Conservation (phyloP, 1,140 invertebrate species). For the Aphaenogaster ashmeadi region DNA sequence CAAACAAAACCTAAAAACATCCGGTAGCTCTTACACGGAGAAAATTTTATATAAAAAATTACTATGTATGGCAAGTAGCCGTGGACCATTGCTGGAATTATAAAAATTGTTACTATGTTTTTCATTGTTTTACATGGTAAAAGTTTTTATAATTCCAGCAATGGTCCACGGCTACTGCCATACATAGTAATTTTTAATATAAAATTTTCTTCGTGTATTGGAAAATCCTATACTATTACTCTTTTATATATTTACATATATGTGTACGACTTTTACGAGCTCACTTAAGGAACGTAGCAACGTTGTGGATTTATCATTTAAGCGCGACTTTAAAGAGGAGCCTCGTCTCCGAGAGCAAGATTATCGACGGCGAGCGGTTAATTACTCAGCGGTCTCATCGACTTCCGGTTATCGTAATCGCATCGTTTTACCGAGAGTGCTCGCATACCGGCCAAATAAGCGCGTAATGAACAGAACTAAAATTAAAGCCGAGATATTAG, state of each 20-base stretch:
- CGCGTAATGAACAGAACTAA: conserved; percentile 47
- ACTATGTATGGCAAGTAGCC: too few species aligned
- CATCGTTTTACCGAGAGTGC: conserved; percentile 49
- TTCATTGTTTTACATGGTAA: too few species aligned
- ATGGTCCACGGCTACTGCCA: too few species aligned
- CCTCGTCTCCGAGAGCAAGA: background rate
- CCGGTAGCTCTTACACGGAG: too few species aligned
- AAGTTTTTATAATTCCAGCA: too few species aligned
- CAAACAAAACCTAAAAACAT: too few species aligned
- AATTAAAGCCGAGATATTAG: conserved; percentile 47
- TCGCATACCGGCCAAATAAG: conserved; percentile 45
- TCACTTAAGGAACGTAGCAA: background rate
- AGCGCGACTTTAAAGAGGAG: background rate
- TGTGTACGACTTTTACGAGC: conserved; percentile 26
- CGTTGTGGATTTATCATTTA: conserved; percentile 42
- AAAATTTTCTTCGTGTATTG: too few species aligned
- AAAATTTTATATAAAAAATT: too few species aligned
- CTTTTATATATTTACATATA: background rate
- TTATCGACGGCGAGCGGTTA: conserved; percentile 30
- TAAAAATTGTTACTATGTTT: too few species aligned
- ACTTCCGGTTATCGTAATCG: conserved; percentile 53
- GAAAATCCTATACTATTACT: background rate
- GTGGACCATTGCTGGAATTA: too few species aligned
- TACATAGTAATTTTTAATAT: too few species aligned
- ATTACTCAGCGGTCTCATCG: conserved; percentile 47